Percentiles rank a stretch among this genome's conserved stretches.
phyloP scores from a whole-genome alignment of 2,797 vertebrate genomes.

The Lemur catta region DNA sequence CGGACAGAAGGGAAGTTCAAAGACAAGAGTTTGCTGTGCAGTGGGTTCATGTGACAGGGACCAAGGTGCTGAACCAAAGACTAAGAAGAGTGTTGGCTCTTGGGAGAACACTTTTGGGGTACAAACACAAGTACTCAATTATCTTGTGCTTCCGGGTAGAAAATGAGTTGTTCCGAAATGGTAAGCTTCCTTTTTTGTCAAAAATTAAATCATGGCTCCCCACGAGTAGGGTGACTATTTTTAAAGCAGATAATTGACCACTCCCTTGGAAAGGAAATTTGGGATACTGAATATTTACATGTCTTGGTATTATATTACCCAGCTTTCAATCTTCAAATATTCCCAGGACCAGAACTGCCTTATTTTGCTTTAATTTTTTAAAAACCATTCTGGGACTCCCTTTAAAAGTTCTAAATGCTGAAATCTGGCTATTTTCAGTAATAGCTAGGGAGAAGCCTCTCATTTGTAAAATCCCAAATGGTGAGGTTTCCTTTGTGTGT shows the following conservation, averaged over 20 bases:
- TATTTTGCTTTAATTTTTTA: background rate
- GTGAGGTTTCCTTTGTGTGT: background rate
- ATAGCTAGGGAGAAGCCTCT: background rate
- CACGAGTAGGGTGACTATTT: background rate
- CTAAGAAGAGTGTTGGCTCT: background rate
- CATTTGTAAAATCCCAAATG: background rate
- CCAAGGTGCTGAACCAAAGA: background rate
- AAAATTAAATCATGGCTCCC: background rate
- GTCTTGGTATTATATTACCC: no score
- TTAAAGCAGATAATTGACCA: background rate
- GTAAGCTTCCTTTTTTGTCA: background rate
- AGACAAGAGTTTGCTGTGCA: background rate
- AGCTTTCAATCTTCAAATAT: background rate
- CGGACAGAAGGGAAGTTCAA: background rate
- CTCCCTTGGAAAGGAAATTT: background rate
- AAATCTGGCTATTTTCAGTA: background rate
- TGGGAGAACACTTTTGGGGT: background rate
- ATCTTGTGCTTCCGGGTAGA: no score
- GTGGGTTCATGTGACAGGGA: rapidly evolving
- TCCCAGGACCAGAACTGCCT: background rate
- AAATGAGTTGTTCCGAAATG: background rate
- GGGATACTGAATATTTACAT: background rate
- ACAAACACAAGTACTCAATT: background rate
- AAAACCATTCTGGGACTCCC: background rate
- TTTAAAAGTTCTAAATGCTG: background rate